phyloP scores from a whole-genome alignment of 2,113 vertebrate species.

The Bubalus kerabau region DNA sequence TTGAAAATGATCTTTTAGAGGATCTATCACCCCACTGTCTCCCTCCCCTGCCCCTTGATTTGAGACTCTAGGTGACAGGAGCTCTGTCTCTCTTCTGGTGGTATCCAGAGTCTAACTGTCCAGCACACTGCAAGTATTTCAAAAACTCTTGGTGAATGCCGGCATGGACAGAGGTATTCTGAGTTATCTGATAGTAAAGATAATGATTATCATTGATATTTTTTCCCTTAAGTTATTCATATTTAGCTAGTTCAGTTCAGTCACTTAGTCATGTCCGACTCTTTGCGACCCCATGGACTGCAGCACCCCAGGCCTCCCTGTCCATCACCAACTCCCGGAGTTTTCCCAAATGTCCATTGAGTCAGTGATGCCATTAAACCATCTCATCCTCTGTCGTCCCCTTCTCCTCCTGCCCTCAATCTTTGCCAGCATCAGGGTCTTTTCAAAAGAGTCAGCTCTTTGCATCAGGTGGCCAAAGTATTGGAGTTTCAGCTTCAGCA shows the following conservation, averaged over 20 bases:
- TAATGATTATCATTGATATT: background rate
- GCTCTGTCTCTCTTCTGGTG: background rate
- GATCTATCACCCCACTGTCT: background rate
- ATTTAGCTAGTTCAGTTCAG: background rate
- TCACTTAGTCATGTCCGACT: background rate
- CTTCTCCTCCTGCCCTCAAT: background rate
- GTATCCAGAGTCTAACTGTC: background rate
- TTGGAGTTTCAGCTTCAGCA: no score
- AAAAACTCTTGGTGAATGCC: background rate
- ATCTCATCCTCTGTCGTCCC: background rate
- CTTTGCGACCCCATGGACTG: background rate
- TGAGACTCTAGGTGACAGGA: background rate
- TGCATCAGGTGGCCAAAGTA: no score
- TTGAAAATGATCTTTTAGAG: background rate
- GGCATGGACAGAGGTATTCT: background rate
- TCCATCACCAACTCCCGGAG: fast-evolving
- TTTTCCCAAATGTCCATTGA: background rate
- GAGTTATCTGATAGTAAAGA: background rate
- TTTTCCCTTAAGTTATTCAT: background rate
- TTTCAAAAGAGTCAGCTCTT: no score
- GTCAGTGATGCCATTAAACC: background rate
- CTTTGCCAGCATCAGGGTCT: no score
- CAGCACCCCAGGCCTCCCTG: background rate
- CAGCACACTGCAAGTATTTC: background rate
- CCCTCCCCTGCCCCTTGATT: background rate